phyloP scores from a whole-genome alignment of 1,140 invertebrate genomes.

The Lepidotrigona ventralis region DNA sequence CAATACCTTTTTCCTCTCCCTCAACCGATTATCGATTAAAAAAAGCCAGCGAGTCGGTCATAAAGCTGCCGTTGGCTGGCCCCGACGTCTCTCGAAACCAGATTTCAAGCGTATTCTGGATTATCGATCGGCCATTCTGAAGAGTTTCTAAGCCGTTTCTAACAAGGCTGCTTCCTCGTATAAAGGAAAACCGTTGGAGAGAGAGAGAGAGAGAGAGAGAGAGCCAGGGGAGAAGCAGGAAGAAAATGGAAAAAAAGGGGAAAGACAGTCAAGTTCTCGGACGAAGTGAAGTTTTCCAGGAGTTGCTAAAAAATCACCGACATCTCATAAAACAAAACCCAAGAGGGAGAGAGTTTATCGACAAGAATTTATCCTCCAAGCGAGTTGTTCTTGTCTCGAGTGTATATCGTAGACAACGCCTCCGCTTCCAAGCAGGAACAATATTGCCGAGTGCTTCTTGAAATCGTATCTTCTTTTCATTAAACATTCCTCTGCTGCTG shows the following conservation, averaged over 20 bases:
- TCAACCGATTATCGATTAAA: constrained; percentile 45
- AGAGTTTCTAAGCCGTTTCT: constrained; percentile 38
- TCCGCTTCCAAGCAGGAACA: neutral
- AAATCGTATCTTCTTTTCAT: neutral
- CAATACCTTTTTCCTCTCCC: neutral
- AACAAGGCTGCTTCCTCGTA: constrained; percentile 24
- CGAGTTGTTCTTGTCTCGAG: neutral
- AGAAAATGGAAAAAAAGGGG: neutral
- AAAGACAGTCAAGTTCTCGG: neutral
- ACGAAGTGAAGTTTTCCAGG: neutral
- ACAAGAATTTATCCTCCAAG: neutral
- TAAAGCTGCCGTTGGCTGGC: constrained; percentile 21
- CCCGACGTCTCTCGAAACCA: constrained; percentile 37
- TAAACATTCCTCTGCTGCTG: neutral
- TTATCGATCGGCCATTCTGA: constrained; percentile 34
- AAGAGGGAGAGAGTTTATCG: constrained; percentile 3
- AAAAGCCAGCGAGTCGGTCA: constrained; percentile 27
- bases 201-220: neutral
- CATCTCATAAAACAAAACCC: constrained; percentile 3
- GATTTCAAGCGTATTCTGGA: constrained; percentile 31
- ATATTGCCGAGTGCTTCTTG: neutral
- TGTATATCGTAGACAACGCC: neutral
- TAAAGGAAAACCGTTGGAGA: neutral
- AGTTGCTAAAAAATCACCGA: constrained; percentile 13
- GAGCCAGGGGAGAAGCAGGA: neutral